These are phyloP conservation scores for Liopterus haemorrhoidalis DNA, from an alignment of 2,888 invertebrate species.

Conservation along the genomic window DNA sequence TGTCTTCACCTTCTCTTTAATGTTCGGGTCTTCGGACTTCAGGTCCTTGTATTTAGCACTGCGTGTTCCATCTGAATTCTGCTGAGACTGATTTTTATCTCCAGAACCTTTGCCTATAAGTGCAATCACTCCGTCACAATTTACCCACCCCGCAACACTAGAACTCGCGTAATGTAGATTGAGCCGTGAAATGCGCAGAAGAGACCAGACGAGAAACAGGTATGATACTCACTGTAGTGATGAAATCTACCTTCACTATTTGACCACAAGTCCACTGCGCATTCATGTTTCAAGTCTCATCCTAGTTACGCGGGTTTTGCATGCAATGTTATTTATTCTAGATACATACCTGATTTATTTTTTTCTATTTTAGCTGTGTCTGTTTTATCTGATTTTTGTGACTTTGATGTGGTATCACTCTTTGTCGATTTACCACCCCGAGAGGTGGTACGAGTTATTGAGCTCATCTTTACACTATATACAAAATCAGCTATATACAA, in stretches of 20 bases:
- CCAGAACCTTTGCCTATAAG: conserved; percentile 40
- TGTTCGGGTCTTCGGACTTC: conserved; percentile 53
- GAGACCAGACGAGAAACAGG: too few relatives aligned
- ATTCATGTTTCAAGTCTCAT: too few relatives aligned
- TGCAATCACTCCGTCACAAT: too few relatives aligned
- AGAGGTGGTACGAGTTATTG: conserved; percentile 62
- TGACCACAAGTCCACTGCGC: too few relatives aligned
- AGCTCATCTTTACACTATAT: conserved; percentile 72
- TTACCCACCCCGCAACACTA: too few relatives aligned
- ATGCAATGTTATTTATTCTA: too few relatives aligned
- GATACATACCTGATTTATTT: conserved; percentile 19
- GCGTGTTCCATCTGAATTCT: conserved; percentile 31
- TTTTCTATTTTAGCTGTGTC: conserved; percentile 39
- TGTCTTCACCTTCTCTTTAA: conserved; percentile 67
- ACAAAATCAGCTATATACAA: conserved; percentile 77
- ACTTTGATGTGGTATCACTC: conserved; percentile 39
- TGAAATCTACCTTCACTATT: too few relatives aligned
- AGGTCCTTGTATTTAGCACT: conserved; percentile 22
- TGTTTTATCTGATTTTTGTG: conserved; percentile 44
- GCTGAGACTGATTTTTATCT: conserved; percentile 39
- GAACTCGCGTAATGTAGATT: too few relatives aligned
- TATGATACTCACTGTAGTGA: too few relatives aligned
- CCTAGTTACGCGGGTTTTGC: too few relatives aligned
- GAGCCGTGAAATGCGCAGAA: too few relatives aligned
- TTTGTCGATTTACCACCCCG: conserved; percentile 53